A percentile compares a stretch with the other conserved stretches of the same genome.
These are phyloP conservation scores for Actinia equina DNA, from an alignment of 64 coral and sea anemone species.

Conservation along the genomic window DNA sequence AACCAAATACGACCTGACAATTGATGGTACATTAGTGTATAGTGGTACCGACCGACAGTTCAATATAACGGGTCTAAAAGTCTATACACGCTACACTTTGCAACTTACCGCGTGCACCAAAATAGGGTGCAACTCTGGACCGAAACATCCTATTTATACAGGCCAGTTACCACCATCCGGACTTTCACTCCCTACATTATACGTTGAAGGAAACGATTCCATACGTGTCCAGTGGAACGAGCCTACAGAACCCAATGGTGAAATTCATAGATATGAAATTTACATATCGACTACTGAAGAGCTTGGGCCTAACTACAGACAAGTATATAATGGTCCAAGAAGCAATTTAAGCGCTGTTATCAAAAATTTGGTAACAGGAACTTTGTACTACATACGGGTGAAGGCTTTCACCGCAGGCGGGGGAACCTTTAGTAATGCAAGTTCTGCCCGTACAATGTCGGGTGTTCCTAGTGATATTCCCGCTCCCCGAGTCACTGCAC, in stretches of 20 bases:
- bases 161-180: constrained; percentile 74
- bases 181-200: constrained; percentile 36
- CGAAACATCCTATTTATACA: constrained; percentile 23
- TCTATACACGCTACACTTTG: constrained; percentile 63
- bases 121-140: constrained; percentile 57
- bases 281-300: constrained; percentile 57
- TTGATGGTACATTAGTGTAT: constrained; percentile 53
- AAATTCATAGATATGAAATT: constrained; percentile 69
- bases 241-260: constrained; percentile 66
- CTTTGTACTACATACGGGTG: constrained; percentile 75
- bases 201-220: constrained; percentile 48
- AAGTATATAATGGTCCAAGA: constrained; percentile 54
- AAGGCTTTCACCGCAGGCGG: constrained; percentile 71
- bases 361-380: constrained; percentile 69
- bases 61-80: constrained; percentile 48
- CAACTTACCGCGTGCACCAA: constrained; percentile 75
- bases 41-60: constrained; percentile 53
- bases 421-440: constrained; percentile 77
- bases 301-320: constrained; percentile 31
- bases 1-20: constrained; percentile 55
- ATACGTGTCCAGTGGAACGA: constrained; percentile 62
- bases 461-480: constrained; percentile 87
- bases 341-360: constrained; percentile 36
- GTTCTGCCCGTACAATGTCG: constrained; percentile 57
- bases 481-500: constrained; percentile 47